A percentile compares a stretch with the other conserved stretches of the same genome.
These are phyloP conservation scores for Trachymyrmex cornetzi DNA, from an alignment of 1,140 invertebrate species.

Conservation along the genomic window DNA sequence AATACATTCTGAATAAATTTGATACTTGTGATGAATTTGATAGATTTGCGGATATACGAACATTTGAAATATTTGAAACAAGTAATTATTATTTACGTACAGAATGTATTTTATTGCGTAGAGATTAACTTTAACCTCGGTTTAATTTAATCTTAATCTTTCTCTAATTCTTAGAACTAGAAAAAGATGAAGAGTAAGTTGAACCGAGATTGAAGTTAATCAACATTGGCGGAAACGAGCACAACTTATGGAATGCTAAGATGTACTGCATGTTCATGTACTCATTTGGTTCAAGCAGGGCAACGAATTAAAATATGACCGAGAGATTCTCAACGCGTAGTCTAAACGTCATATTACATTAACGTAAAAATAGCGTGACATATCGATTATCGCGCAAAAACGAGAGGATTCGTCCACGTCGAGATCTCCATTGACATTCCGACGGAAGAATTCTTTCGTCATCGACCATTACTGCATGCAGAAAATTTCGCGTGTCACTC, in stretches of 20 bases:
- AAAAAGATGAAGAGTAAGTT: too few species aligned
- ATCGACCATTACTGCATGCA: slow-evolving; percentile 42
- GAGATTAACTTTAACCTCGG: too few species aligned
- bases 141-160: too few species aligned
- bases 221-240: too few species aligned
- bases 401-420: slow-evolving; percentile 41
- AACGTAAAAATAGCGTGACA: slow-evolving; percentile 21
- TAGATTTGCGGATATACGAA: too few species aligned
- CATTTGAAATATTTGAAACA: too few species aligned
- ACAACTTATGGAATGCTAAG: not conserved
- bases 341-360: not conserved
- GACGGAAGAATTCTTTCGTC: slow-evolving; percentile 26
- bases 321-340: not conserved
- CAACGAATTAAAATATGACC: slow-evolving; percentile 4
- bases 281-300: slow-evolving; percentile 46
- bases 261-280: slow-evolving; percentile 27
- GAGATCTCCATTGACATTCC: not conserved
- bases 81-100: too few species aligned
- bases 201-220: too few species aligned
- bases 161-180: too few species aligned
- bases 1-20: too few species aligned
- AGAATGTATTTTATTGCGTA: too few species aligned
- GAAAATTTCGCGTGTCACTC: slow-evolving; percentile 17
- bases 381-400: not conserved
- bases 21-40: too few species aligned